A percentile compares a stretch with the other conserved stretches of the same genome.
phyloP scores from a whole-genome alignment of 2,113 vertebrate species.

The Uria aalge region DNA sequence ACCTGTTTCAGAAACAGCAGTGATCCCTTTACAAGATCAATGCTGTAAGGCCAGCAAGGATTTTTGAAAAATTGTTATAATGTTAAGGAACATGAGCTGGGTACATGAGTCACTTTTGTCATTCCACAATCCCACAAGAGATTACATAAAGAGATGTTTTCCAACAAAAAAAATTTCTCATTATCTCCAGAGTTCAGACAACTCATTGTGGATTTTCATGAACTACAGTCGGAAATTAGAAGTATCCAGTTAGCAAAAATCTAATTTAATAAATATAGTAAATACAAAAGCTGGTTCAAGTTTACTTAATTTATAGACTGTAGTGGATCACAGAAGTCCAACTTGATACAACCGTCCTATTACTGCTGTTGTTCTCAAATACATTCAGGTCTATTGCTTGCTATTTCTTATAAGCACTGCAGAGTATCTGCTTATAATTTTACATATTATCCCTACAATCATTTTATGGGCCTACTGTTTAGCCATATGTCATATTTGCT shows the following conservation, averaged over 20 bases:
- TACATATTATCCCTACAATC: not conserved
- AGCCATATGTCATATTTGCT: not conserved
- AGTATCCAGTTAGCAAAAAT: not conserved
- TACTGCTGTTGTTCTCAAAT: not conserved
- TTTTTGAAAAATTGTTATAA: not conserved
- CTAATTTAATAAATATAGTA: not conserved
- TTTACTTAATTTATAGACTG: not conserved
- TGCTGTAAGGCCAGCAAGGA: not conserved
- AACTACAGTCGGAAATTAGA: not conserved
- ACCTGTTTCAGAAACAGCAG: not conserved
- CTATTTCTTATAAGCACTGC: not conserved
- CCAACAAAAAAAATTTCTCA: not conserved
- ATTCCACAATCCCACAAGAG: not conserved
- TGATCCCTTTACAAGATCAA: rapidly evolving
- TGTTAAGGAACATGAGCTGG: not conserved
- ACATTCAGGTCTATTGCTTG: not conserved
- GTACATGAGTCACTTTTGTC: not conserved
- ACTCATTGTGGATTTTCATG: not conserved
- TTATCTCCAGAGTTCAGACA: not conserved
- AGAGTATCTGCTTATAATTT: not conserved
- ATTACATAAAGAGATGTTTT: not conserved
- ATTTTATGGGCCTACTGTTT: not conserved
- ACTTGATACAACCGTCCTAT: not conserved
- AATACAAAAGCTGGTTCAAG: not conserved
- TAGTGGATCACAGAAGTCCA: not conserved